Conservation (phyloP, 2,113 vertebrate species). For the Cisticola juncidis region DNA sequence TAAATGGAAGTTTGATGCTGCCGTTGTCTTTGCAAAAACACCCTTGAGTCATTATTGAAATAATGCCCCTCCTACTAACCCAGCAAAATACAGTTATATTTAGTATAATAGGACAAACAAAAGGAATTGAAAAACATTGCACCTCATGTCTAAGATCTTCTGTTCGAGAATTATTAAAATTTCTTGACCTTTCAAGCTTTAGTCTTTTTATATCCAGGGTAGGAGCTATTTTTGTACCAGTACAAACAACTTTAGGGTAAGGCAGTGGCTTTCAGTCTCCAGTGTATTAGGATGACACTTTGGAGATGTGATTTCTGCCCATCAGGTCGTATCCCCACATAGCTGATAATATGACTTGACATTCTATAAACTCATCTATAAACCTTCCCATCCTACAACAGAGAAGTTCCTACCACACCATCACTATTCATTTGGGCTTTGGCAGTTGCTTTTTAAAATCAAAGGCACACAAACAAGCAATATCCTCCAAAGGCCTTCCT, state of each 20-base stretch:
- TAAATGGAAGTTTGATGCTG: background rate
- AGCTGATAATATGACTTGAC: slow-evolving; percentile 43
- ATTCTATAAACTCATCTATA: slow-evolving; percentile 23
- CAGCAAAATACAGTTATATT: background rate
- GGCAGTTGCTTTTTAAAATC: background rate
- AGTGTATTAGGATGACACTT: background rate
- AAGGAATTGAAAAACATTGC: background rate
- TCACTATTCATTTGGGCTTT: background rate
- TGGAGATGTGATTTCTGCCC: slow-evolving; percentile 37
- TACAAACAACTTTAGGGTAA: background rate
- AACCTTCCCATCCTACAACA: background rate
- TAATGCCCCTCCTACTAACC: background rate
- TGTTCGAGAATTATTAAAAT: background rate
- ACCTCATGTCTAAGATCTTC: background rate
- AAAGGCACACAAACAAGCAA: background rate
- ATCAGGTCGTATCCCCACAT: background rate
- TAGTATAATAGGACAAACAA: background rate
- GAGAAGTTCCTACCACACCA: background rate
- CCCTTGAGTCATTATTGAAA: background rate
- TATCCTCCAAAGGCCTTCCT: background rate
- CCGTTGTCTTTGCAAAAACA: background rate
- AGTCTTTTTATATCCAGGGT: background rate
- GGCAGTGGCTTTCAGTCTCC: background rate
- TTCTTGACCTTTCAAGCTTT: background rate
- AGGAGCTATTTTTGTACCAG: slow-evolving; percentile 12